These are phyloP conservation scores for Patagioenas fasciata DNA, from an alignment of 2,113 vertebrate genomes.

Conservation along the genomic window DNA sequence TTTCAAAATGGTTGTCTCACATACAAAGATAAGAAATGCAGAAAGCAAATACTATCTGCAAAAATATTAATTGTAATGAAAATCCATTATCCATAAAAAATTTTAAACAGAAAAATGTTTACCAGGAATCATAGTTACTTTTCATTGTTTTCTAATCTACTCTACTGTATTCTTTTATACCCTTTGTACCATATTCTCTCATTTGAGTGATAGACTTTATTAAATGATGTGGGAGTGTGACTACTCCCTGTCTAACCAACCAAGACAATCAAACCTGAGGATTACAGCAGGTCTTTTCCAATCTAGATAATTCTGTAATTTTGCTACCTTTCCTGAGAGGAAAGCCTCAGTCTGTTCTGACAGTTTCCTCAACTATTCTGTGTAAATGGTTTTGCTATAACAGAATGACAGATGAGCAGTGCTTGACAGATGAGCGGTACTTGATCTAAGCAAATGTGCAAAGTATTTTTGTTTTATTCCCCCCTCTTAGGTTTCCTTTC, in stretches of 20 bases:
- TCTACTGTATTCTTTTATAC: not conserved
- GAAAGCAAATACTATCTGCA: not conserved
- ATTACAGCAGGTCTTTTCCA: not conserved
- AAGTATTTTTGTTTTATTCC: not conserved
- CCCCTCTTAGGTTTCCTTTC: not conserved
- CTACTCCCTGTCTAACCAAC: not conserved
- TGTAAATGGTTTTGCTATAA: not conserved
- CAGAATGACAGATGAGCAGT: not conserved
- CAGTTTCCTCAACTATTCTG: not conserved
- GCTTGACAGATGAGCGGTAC: not conserved
- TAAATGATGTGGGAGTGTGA: not conserved
- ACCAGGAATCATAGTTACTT: not conserved
- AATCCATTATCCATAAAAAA: not conserved
- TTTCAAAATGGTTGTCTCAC: not conserved
- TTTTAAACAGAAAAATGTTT: not conserved
- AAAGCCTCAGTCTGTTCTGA: not conserved
- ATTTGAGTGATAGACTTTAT: conserved; percentile 2
- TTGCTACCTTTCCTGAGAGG: not conserved
- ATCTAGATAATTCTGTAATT: not conserved
- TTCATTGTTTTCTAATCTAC: not conserved
- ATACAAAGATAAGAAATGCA: not conserved
- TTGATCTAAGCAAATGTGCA: not conserved
- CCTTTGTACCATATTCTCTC: not conserved
- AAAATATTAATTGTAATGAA: conserved; percentile 26
- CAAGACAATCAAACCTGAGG: not conserved